Evolutionary conservation across 2,888 invertebrate species (phyloP).

Genomic region (Pterobdella sp.): DNA sequence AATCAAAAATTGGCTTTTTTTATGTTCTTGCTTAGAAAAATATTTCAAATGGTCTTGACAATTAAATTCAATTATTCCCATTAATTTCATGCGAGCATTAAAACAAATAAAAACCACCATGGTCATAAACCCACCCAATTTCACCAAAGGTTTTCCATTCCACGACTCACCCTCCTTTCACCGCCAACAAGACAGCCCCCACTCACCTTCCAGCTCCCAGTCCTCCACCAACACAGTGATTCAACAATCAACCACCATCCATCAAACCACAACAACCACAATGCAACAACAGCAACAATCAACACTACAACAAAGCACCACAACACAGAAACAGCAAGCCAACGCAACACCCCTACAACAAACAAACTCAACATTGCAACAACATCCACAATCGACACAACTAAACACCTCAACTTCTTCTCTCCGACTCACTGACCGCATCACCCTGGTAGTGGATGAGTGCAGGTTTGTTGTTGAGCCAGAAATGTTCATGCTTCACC

Average conservation of each 20-base stretch:
- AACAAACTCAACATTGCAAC: conserved; percentile 19
- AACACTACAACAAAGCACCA: conserved; percentile 5
- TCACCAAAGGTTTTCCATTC: background rate
- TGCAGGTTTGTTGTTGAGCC: conserved; percentile 89
- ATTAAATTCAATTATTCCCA: background rate
- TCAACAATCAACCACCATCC: conserved; percentile 6
- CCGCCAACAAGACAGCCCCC: background rate
- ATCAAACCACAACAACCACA: background rate
- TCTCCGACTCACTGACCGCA: conserved; percentile 34
- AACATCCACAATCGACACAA: background rate
- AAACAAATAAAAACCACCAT: too few species aligned
- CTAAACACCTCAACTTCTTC: conserved; percentile 12
- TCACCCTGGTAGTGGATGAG: conserved; percentile 78
- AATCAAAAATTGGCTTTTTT: background rate
- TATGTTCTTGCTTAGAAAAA: background rate
- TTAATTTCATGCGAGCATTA: too few species aligned
- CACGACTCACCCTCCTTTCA: background rate
- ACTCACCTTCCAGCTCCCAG: background rate
- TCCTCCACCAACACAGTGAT: background rate
- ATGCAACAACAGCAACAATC: conserved; percentile 14
- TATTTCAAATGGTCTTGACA: background rate
- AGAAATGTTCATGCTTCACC: conserved; percentile 81
- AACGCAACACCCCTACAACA: background rate
- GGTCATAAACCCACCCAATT: too few species aligned
- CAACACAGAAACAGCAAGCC: background rate